These are phyloP conservation scores for Nomada goodeniana DNA, from an alignment of 2,888 invertebrate genomes.

Conservation along the genomic window DNA sequence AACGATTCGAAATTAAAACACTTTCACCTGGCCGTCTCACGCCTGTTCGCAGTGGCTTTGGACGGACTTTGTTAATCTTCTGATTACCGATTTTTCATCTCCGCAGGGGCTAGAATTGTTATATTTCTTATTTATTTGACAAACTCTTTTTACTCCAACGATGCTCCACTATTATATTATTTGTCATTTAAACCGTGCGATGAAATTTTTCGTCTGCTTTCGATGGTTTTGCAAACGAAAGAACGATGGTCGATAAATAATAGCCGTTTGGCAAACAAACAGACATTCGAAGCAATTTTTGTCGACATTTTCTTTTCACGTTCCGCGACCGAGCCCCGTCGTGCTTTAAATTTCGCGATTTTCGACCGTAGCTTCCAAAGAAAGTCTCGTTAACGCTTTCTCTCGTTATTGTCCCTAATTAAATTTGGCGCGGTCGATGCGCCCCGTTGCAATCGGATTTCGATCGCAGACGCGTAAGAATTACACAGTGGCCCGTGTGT, in stretches of 20 bases:
- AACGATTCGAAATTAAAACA: constrained; percentile 50
- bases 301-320: too few relatives aligned
- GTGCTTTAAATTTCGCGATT: not conserved
- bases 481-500: constrained; percentile 30
- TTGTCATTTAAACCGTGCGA: too few relatives aligned
- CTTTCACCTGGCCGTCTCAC: not conserved
- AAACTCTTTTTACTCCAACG: too few relatives aligned
- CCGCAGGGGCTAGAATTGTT: too few relatives aligned
- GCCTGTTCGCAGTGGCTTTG: too few relatives aligned
- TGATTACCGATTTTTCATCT: too few relatives aligned
- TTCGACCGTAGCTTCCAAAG: constrained; percentile 3
- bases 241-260: too few relatives aligned
- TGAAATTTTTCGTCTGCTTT: too few relatives aligned
- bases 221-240: too few relatives aligned
- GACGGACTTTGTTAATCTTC: not conserved
- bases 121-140: too few relatives aligned
- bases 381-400: constrained; percentile 42
- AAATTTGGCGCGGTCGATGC: constrained; percentile 16
- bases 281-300: not conserved
- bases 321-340: not conserved
- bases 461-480: constrained; percentile 52
- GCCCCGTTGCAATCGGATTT: constrained; percentile 28
- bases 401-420: constrained; percentile 47
- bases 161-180: too few relatives aligned
- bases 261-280: too few relatives aligned